Percentiles rank a stretch among this genome's conserved stretches.
Evolutionary conservation across 2,797 vertebrate genomes (phyloP).

Genomic region (Morelia viridis): DNA sequence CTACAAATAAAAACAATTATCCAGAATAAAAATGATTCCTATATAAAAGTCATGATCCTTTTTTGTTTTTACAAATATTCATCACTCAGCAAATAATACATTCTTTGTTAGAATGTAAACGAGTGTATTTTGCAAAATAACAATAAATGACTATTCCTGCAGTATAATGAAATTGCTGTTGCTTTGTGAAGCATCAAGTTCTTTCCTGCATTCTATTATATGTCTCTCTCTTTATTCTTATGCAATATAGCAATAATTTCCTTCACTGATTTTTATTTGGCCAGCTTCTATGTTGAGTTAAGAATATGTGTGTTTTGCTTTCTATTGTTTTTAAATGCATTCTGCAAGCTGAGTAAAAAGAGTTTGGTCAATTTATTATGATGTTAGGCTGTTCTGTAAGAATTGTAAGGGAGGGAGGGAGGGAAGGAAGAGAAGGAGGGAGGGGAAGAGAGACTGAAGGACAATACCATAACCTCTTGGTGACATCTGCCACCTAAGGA

Average conservation of each 20-base stretch:
- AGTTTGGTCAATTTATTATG: neutral
- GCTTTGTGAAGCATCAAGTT: conserved; percentile 11
- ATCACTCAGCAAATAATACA: neutral
- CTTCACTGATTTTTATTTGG: conserved; percentile 24
- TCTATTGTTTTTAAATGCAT: neutral
- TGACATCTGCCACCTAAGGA: neutral
- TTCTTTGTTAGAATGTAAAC: conserved; percentile 14
- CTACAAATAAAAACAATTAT: conserved; percentile 14
- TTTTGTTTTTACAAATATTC: conserved; percentile 17
- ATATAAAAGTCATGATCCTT: conserved; percentile 6
- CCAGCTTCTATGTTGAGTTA: neutral
- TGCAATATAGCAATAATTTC: conserved; percentile 4
- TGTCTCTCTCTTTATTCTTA: neutral
- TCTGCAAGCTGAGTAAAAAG: neutral
- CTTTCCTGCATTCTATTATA: conserved; percentile 8
- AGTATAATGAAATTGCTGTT: conserved; percentile 5
- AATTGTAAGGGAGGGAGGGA: neutral
- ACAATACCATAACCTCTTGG: no score
- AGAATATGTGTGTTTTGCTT: neutral
- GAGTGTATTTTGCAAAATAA: neutral
- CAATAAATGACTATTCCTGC: neutral
- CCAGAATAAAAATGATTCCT: conserved; percentile 11
- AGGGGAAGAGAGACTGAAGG: neutral
- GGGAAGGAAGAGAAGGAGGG: neutral
- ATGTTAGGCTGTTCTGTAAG: neutral